Percentiles rank a stretch among this genome's conserved stretches.
phyloP scores from a whole-genome alignment of 1,140 invertebrate genomes.

The Papilio glaucus region DNA sequence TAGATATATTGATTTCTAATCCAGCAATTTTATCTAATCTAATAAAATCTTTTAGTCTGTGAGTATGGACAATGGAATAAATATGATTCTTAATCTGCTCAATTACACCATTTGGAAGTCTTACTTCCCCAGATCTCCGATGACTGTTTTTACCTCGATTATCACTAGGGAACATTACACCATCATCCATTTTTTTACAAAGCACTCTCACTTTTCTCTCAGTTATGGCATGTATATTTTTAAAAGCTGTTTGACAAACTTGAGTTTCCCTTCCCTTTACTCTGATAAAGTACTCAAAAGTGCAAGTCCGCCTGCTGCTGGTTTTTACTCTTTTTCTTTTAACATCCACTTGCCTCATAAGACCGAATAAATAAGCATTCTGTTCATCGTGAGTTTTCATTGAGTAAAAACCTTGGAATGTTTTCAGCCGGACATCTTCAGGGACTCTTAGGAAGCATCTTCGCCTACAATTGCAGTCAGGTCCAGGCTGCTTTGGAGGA shows the following conservation, averaged over 20 bases:
- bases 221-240: conserved; percentile 85
- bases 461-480: conserved; percentile 83
- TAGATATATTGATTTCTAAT: conserved; percentile 84
- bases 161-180: conserved; percentile 84
- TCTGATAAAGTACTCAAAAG: conserved; percentile 84
- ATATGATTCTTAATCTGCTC: conserved; percentile 84
- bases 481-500: conserved; percentile 80
- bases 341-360: conserved; percentile 84
- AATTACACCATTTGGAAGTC: conserved; percentile 80
- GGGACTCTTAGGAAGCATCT: conserved; percentile 83
- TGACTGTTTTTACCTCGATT: conserved; percentile 82
- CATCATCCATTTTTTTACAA: conserved; percentile 85
- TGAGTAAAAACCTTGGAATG: conserved; percentile 84
- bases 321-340: conserved; percentile 83
- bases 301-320: conserved; percentile 83
- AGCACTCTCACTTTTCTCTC: conserved; percentile 84
- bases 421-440: conserved; percentile 78
- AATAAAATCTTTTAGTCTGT: conserved; percentile 81
- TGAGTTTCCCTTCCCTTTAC: conserved; percentile 84
- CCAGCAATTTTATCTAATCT: conserved; percentile 82
- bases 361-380: conserved; percentile 85
- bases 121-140: conserved; percentile 80
- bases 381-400: conserved; percentile 85
- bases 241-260: conserved; percentile 85
- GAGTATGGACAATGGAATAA: conserved; percentile 82